Conservation (phyloP, 2,113 vertebrate species). For the Thomomys bottae region DNA sequence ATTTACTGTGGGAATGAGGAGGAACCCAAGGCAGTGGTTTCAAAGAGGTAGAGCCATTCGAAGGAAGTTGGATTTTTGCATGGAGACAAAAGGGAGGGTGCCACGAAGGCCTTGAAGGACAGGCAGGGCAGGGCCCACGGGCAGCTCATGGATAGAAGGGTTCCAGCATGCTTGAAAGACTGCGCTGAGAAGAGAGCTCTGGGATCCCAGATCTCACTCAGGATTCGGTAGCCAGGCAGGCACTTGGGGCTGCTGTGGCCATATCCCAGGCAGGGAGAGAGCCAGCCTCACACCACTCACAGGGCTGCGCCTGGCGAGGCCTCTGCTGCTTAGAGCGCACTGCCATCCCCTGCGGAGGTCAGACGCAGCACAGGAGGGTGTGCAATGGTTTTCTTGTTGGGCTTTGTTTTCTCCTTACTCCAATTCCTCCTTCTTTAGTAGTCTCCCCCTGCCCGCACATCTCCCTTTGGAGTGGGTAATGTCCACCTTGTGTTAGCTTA, state of each 20-base stretch:
- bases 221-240: neutral
- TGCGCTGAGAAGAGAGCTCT: neutral
- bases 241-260: no score
- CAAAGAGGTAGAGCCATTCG: neutral
- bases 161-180: neutral
- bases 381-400: neutral
- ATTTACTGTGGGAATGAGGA: neutral
- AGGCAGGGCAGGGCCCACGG: neutral
- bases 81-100: neutral
- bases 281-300: neutral
- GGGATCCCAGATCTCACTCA: neutral
- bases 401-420: neutral
- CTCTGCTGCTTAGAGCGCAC: neutral
- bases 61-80: neutral
- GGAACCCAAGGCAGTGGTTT: neutral
- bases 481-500: no score
- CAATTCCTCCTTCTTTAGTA: no score
- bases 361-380: neutral
- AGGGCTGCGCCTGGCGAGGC: no score
- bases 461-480: neutral
- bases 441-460: no score
- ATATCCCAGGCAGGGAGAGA: neutral
- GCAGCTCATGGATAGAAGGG: neutral
- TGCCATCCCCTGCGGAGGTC: fast-evolving
- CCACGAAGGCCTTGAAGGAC: neutral